Evolutionary conservation across 2,113 vertebrate genomes (phyloP).

Genomic region (Neopipo cinnamomea): DNA sequence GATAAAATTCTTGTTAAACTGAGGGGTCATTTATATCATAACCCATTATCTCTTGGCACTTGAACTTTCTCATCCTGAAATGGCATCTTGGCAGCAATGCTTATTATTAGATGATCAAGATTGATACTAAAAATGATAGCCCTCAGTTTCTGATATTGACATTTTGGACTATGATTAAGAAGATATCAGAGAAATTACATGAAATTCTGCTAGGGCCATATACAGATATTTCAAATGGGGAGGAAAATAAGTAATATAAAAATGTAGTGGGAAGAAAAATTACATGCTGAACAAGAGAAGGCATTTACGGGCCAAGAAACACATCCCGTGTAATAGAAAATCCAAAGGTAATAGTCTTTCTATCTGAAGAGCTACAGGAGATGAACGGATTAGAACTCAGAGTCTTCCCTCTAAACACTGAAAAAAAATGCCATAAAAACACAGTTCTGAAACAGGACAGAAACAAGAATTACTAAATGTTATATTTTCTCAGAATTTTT

Average conservation of each 20-base stretch:
- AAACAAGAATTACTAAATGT: not conserved
- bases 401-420: not conserved
- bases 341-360: not conserved
- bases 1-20: conserved; percentile 59
- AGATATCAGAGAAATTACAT: not conserved
- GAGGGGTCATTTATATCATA: conserved; percentile 42
- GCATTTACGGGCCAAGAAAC: not conserved
- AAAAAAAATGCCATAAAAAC: not conserved
- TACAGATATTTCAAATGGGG: not conserved
- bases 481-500: not conserved
- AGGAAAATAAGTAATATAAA: not conserved
- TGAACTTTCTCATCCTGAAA: conserved; percentile 37
- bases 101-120: not conserved
- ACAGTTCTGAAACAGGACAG: not conserved
- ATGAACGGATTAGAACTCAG: not conserved
- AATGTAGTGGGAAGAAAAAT: not conserved
- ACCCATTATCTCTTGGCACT: conserved; percentile 38
- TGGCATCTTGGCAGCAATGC: not conserved
- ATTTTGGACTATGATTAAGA: not conserved
- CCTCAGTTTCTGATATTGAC: not conserved
- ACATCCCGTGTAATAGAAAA: not conserved
- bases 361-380: not conserved
- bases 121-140: not conserved
- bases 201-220: not conserved
- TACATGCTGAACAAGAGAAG: not conserved